Conservation (phyloP, 1,140 invertebrate genomes). For the Andricus grossulariae region DNA sequence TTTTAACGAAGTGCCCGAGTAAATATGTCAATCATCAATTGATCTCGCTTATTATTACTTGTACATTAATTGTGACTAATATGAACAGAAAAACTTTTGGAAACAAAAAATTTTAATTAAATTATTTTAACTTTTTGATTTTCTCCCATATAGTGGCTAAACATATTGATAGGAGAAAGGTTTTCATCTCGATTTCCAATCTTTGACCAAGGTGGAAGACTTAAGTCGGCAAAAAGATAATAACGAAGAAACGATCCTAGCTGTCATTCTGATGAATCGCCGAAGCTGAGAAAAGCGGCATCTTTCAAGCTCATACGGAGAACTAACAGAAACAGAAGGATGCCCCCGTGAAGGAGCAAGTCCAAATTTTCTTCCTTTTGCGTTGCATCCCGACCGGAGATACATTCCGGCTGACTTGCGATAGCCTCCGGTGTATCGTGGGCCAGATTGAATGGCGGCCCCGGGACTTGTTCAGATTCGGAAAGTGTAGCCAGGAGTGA, state of each 20-base stretch:
- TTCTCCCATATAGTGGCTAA: conserved; percentile 15
- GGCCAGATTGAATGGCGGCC: conserved; percentile 67
- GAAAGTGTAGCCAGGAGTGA: conserved; percentile 72
- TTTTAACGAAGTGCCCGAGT: no score
- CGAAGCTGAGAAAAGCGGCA: conserved; percentile 40
- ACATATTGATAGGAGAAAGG: conserved; percentile 12
- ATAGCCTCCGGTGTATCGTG: conserved; percentile 64
- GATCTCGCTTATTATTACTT: no score
- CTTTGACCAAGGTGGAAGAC: no score
- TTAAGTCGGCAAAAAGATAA: conserved; percentile 38
- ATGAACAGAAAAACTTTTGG: no score
- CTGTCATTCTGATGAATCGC: conserved; percentile 43
- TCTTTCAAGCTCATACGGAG: conserved; percentile 49
- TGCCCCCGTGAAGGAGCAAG: conserved; percentile 36
- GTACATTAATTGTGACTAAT: no score
- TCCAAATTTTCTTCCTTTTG: conserved; percentile 48
- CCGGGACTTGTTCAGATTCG: conserved; percentile 38
- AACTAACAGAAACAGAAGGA: conserved; percentile 57
- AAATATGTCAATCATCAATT: no score
- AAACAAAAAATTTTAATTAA: no score
- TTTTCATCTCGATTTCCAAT: conserved; percentile 33
- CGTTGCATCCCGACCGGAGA: conserved; percentile 56
- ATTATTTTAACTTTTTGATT: no score
- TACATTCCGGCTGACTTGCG: conserved; percentile 71
- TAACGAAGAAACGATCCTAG: conserved; percentile 39